Percentiles rank a stretch among this genome's conserved stretches.
phyloP scores from a whole-genome alignment of 1,140 invertebrate genomes.

The Apis laboriosa region DNA sequence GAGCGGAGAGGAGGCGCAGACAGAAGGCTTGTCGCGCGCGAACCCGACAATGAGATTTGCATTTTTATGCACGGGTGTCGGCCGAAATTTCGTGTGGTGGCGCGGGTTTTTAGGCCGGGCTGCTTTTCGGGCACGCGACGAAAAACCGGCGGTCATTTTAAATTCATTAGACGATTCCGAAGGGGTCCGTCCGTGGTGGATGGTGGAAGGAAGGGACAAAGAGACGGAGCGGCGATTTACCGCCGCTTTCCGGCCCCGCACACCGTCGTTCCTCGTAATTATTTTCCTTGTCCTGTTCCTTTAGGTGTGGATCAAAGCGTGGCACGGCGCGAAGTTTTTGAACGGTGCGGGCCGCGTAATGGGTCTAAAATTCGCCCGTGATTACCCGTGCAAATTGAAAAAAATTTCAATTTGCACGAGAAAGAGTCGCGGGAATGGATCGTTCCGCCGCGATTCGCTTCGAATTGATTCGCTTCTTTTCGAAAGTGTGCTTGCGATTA shows the following conservation, averaged over 20 bases:
- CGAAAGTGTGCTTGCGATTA: background rate
- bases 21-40: constrained; percentile 31
- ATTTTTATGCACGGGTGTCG: constrained; percentile 64
- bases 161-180: constrained; percentile 72
- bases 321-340: constrained; percentile 23
- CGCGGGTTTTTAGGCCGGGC: background rate
- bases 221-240: constrained; percentile 60
- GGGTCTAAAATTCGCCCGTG: constrained; percentile 42
- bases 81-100: constrained; percentile 8
- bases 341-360: constrained; percentile 33
- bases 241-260: constrained; percentile 57
- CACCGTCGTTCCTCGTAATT: constrained; percentile 41
- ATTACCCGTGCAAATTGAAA: constrained; percentile 25
- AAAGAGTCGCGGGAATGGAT: constrained; percentile 4
- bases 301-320: constrained; percentile 44
- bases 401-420: constrained; percentile 46
- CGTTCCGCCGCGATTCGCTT: background rate
- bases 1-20: background rate
- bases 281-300: constrained; percentile 43
- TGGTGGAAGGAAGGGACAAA: constrained; percentile 1
- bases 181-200: constrained; percentile 20
- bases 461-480: background rate
- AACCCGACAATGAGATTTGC: constrained; percentile 58
- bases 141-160: constrained; percentile 69
- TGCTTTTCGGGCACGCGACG: constrained; percentile 4